phyloP scores from a whole-genome alignment of 2,113 vertebrate species.

The Euleptes europaea region DNA sequence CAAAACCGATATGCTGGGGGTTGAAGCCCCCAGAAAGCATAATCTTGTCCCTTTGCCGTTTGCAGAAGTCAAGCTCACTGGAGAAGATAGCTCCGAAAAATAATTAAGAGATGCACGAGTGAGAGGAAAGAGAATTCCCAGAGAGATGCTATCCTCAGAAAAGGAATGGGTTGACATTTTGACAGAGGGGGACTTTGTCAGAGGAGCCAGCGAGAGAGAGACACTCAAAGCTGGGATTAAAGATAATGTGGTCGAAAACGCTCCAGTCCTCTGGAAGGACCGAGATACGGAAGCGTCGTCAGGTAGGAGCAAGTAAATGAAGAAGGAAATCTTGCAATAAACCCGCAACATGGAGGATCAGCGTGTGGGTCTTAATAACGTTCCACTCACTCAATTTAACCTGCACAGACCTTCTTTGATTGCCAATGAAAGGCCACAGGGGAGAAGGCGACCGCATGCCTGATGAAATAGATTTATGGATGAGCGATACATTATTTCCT shows the following conservation, averaged over 20 bases:
- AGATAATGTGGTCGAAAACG: neutral
- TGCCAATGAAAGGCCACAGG: neutral
- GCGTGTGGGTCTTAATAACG: neutral
- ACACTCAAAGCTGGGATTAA: neutral
- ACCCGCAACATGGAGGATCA: neutral
- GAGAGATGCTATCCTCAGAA: fast-evolving
- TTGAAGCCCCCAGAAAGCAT: neutral
- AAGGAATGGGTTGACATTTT: neutral
- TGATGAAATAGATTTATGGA: neutral
- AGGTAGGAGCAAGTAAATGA: neutral
- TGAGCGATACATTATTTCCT: neutral
- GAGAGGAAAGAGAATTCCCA: neutral
- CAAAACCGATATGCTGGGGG: neutral
- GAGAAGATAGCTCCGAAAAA: fast-evolving
- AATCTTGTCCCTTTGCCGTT: neutral
- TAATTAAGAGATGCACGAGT: fast-evolving
- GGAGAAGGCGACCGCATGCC: neutral
- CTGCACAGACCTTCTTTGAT: slow-evolving; percentile 8
- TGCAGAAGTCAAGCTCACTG: fast-evolving
- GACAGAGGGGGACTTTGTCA: neutral
- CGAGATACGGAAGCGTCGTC: neutral
- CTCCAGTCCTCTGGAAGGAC: neutral
- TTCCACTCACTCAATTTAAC: neutral
- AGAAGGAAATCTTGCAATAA: neutral
- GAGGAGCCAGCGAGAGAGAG: neutral